Evolutionary conservation across 2,888 invertebrate genomes (phyloP).

Genomic region (Trypoxylon attenuatum): DNA sequence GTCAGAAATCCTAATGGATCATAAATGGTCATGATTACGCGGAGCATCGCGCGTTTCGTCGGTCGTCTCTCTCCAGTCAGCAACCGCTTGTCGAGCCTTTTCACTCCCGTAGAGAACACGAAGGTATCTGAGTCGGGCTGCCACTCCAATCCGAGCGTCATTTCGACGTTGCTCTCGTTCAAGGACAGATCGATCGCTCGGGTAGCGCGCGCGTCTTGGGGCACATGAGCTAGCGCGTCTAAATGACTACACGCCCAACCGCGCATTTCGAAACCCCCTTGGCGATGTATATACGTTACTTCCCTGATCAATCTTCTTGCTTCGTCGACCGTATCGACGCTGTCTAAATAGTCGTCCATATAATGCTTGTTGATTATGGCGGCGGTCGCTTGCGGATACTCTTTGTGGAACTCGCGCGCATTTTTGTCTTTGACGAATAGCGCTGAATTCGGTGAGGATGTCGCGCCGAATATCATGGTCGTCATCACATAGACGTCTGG

Average conservation of each 20-base stretch:
- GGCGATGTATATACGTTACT: conserved; percentile 27
- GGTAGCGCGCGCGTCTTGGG: background rate
- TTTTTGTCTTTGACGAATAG: conserved; percentile 54
- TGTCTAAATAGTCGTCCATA: conserved; percentile 49
- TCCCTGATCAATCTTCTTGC: conserved; percentile 36
- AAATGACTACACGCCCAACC: conserved; percentile 38
- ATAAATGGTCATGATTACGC: conserved; percentile 49
- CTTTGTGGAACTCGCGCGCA: conserved; percentile 31
- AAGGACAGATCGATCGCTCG: background rate
- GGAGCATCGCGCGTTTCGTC: conserved; percentile 40
- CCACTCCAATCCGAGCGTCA: background rate
- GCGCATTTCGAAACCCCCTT: conserved; percentile 46
- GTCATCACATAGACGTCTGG: background rate
- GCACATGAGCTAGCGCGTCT: conserved; percentile 1
- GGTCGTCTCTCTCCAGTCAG: background rate
- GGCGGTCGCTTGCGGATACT: conserved; percentile 44
- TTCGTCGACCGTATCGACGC: conserved; percentile 37
- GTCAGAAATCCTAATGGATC: conserved; percentile 59
- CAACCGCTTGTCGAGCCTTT: background rate
- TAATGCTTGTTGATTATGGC: conserved; percentile 56
- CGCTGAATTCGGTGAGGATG: background rate
- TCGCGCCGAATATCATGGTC: background rate
- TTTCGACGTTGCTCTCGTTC: background rate
- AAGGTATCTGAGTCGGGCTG: background rate
- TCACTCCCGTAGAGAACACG: background rate